Percentiles rank a stretch among this genome's conserved stretches.
These are phyloP conservation scores for Drosophila arizonae DNA, from an alignment of 1,140 invertebrate genomes.

Conservation along the genomic window DNA sequence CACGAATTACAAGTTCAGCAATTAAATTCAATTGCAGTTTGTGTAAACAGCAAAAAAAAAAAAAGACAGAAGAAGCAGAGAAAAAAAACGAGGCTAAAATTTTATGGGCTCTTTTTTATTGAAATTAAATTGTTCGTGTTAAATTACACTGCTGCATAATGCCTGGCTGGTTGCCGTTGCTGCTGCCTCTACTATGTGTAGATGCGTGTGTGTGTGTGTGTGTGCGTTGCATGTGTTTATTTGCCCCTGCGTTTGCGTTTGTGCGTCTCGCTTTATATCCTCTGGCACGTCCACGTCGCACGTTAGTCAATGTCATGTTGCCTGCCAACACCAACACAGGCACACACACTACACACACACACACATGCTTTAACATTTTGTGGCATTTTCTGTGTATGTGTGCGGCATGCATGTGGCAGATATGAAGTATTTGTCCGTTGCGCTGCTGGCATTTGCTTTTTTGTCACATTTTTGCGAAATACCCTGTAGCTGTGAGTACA, in stretches of 20 bases:
- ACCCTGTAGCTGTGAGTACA: background rate
- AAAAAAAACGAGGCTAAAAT: constrained; percentile 14
- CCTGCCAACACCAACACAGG: constrained; percentile 30
- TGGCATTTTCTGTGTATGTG: constrained; percentile 31
- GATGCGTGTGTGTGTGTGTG: background rate
- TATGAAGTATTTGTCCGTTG: constrained; percentile 57
- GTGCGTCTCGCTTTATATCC: constrained; percentile 16
- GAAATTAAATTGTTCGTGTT: constrained; percentile 80
- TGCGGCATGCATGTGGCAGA: constrained; percentile 39
- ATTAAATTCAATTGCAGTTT: constrained; percentile 68
- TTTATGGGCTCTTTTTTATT: constrained; percentile 71
- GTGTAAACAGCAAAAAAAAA: constrained; percentile 50
- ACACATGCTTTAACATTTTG: constrained; percentile 34
- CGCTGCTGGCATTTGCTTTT: constrained; percentile 48
- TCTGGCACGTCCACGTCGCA: constrained; percentile 43
- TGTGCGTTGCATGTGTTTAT: constrained; percentile 14
- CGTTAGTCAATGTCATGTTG: constrained; percentile 55
- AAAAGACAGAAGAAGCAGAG: background rate
- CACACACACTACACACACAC: constrained; percentile 13
- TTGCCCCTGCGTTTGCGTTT: background rate
- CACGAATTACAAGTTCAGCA: constrained; percentile 63
- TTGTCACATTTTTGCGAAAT: constrained; percentile 32
- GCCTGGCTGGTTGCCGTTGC: constrained; percentile 5
- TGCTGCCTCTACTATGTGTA: background rate
- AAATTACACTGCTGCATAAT: constrained; percentile 72